Evolutionary conservation across 2,888 invertebrate species (phyloP).

Genomic region (Epistrophella euchroma): DNA sequence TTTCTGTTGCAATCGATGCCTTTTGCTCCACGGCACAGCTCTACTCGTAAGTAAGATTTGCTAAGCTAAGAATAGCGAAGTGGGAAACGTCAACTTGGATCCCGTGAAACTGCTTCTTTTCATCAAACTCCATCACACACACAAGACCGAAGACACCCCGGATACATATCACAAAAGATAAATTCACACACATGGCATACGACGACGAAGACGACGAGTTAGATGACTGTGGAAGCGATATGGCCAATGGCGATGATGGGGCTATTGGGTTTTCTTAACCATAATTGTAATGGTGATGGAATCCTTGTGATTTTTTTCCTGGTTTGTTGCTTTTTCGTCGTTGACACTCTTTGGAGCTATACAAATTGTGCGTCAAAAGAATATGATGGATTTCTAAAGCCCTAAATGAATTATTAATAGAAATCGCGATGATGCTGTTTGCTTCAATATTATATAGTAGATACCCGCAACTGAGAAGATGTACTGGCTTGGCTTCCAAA

Average conservation of each 20-base stretch:
- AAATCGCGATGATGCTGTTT: constrained; percentile 55
- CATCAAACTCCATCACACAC: constrained; percentile 19
- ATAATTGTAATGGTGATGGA: constrained; percentile 67
- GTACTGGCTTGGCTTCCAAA: constrained; percentile 52
- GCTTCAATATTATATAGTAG: background rate
- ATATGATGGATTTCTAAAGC: constrained; percentile 74
- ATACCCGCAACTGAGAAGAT: constrained; percentile 2
- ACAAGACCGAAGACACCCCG: constrained; percentile 23
- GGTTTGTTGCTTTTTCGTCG: constrained; percentile 57
- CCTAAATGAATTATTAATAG: constrained; percentile 76
- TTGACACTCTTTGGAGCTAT: constrained; percentile 72
- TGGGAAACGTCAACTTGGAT: constrained; percentile 21
- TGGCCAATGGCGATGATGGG: background rate
- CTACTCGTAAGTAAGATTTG: constrained; percentile 7
- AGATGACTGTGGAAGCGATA: background rate
- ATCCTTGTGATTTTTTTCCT: constrained; percentile 73
- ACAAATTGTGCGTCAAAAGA: constrained; percentile 75
- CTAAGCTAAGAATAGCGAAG: constrained; percentile 44
- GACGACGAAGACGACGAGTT: background rate
- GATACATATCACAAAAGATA: constrained; percentile 64
- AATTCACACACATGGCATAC: constrained; percentile 44
- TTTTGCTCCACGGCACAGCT: background rate
- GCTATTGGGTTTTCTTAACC: constrained; percentile 34
- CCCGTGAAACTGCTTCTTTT: constrained; percentile 40
- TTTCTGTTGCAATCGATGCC: background rate